Conservation (phyloP, 2,888 invertebrate species). For the Drosophila testacea region DNA sequence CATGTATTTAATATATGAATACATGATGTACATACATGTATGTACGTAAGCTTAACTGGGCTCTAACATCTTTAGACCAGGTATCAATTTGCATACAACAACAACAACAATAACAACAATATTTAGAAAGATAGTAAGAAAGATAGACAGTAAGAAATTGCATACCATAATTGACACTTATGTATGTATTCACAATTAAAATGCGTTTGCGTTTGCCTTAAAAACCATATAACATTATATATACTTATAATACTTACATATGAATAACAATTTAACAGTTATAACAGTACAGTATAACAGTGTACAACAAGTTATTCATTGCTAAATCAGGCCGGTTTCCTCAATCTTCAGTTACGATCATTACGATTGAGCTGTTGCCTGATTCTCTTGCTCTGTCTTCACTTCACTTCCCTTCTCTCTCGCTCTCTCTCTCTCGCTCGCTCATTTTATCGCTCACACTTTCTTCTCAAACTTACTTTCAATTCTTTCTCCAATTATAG, state of each 20-base stretch:
- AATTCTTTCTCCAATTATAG: neutral
- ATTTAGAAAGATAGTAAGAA: neutral
- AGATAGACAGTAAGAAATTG: slow-evolving; percentile 13
- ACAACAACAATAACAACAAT: neutral
- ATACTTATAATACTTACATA: slow-evolving; percentile 10
- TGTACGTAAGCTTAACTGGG: slow-evolving; percentile 25
- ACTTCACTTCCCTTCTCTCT: neutral
- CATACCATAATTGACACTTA: slow-evolving; percentile 17
- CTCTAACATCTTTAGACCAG: slow-evolving; percentile 43
- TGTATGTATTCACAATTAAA: slow-evolving; percentile 64
- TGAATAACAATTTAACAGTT: neutral
- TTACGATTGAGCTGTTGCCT: slow-evolving; percentile 56
- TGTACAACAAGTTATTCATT: slow-evolving; percentile 10
- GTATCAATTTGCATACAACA: slow-evolving; percentile 16
- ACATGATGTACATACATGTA: slow-evolving; percentile 9
- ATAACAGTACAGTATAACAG: slow-evolving; percentile 12
- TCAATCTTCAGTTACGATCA: slow-evolving; percentile 56
- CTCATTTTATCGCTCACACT: neutral
- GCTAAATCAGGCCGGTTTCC: slow-evolving; percentile 54
- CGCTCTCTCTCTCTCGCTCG: slow-evolving; percentile 2
- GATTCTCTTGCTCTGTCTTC: slow-evolving; percentile 15
- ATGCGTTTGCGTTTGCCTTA: slow-evolving; percentile 71
- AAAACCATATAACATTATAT: slow-evolving; percentile 28
- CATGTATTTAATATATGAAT: slow-evolving; percentile 17
- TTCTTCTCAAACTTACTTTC: neutral